Conservation (phyloP, 2,888 invertebrate species). For the Blomia tropicalis region DNA sequence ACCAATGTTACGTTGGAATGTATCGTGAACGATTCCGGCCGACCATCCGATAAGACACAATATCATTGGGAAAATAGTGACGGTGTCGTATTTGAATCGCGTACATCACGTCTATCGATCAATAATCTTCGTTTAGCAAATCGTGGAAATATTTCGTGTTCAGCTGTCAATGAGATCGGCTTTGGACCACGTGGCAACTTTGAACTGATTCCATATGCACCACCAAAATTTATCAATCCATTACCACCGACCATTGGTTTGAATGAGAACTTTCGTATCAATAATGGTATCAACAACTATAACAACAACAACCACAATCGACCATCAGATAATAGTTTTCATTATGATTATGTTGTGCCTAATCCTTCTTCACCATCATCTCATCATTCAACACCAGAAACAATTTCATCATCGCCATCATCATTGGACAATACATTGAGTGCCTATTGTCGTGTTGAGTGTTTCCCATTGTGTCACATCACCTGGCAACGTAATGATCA, state of each 20-base stretch:
- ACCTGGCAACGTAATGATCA: slow-evolving; percentile 44
- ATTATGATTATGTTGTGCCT: neutral
- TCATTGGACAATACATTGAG: slow-evolving; percentile 4
- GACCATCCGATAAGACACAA: slow-evolving; percentile 43
- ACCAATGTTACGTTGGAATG: slow-evolving; percentile 63
- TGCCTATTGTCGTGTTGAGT: slow-evolving; percentile 59
- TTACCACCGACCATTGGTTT: slow-evolving; percentile 21
- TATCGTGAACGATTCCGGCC: slow-evolving; percentile 61
- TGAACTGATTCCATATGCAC: slow-evolving; percentile 15
- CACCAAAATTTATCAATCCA: slow-evolving; percentile 17
- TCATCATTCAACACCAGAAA: too few relatives aligned
- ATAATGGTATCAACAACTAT: neutral
- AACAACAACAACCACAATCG: neutral
- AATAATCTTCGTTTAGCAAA: slow-evolving; percentile 50
- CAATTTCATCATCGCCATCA: neutral
- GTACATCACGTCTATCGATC: slow-evolving; percentile 46
- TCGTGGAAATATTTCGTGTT: slow-evolving; percentile 72
- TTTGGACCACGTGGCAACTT: slow-evolving; percentile 27
- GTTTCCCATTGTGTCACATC: slow-evolving; percentile 66
- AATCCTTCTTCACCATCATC: too few relatives aligned
- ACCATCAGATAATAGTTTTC: neutral
- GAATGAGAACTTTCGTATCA: slow-evolving; percentile 14
- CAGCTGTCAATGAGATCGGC: slow-evolving; percentile 71
- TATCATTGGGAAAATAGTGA: slow-evolving; percentile 29
- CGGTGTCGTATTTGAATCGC: slow-evolving; percentile 25